Conservation (phyloP, 2,113 vertebrate genomes). For the Alosa alosa region DNA sequence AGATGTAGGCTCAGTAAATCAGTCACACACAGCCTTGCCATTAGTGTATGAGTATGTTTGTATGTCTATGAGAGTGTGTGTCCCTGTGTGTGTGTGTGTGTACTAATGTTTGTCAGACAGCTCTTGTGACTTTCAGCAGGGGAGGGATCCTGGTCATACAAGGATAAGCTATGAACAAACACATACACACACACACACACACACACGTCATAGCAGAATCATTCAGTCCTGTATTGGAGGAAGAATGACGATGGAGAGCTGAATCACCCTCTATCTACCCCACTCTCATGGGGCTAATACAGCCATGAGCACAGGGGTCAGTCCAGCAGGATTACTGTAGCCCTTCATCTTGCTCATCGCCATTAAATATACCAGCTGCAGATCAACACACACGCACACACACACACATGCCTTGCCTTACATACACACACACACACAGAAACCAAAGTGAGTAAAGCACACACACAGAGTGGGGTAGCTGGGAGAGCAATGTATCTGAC, state of each 20-base stretch:
- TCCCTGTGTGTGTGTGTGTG: background rate
- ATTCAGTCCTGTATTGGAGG: background rate
- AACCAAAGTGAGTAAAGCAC: too few relatives aligned
- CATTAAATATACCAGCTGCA: background rate
- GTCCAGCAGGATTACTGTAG: background rate
- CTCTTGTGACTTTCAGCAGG: background rate
- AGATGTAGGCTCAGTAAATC: constrained; percentile 14
- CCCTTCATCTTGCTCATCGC: too few relatives aligned
- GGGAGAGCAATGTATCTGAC: too few relatives aligned
- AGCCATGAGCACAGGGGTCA: background rate
- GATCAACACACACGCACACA: background rate
- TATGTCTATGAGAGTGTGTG: background rate
- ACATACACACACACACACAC: background rate
- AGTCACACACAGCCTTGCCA: constrained; percentile 2
- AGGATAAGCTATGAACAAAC: background rate
- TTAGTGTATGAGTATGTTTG: background rate
- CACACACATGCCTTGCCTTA: too few relatives aligned
- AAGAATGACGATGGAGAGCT: background rate
- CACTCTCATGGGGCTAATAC: background rate
- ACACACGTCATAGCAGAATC: background rate
- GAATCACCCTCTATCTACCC: background rate
- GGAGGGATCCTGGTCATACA: background rate
- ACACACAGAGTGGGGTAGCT: background rate
- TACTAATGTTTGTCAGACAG: background rate
- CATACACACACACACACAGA: too few relatives aligned